Base-by-base conservation (phyloP, 2,888 invertebrate species). In the Nephrocerus scutellatus region DNA sequence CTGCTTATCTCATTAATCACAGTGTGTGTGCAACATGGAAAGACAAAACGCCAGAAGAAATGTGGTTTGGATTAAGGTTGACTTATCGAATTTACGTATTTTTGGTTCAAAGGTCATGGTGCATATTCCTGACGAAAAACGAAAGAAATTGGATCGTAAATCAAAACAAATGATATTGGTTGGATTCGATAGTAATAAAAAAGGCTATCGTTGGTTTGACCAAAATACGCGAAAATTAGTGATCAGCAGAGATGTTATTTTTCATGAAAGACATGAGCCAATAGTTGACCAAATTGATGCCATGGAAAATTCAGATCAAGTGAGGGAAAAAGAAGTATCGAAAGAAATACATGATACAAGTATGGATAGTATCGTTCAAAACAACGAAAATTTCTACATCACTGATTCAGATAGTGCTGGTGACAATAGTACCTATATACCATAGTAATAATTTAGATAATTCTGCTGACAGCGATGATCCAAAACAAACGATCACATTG, bases 91-190 rank as follows among this genome's bases (percentile, higher is more conserved):
- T 19, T 38, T 68, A 12, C 49, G 51, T 30, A 48, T 57, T 15
- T 69, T 70, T 56, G 68, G 50, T 12, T 43, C 36, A 16, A 32
- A 66, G 5, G 47, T 48, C 14, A 33, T 50, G 41, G 55, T 52
- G 6, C 58, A 60, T 32, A 41, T 63, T 22, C 59, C 62, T 3
- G 56, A 61, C 37, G 43, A 59, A 38, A 55, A 49, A 36, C 39
- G 56, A 25, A 18, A 13, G 18, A 62, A 60, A 43, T 53, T 44
- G 49, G 58, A 63, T 42, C 23, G 50, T n/a, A n/a, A n/a, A n/a
- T n/a, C n/a, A n/a, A n/a, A n/a, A n/a, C 2, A 38, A 30, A 8
- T 24, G 48, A 52, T 28, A 28, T 34, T 34, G 16, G 15, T 34
- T 24, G 24, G 24, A 13, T 34, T 16, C 18, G 3, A 9, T 26